A percentile compares a stretch with the other conserved stretches of the same genome.
These are phyloP conservation scores for Euura saliciscinereae DNA, from an alignment of 1,140 invertebrate species.

Conservation along the genomic window DNA sequence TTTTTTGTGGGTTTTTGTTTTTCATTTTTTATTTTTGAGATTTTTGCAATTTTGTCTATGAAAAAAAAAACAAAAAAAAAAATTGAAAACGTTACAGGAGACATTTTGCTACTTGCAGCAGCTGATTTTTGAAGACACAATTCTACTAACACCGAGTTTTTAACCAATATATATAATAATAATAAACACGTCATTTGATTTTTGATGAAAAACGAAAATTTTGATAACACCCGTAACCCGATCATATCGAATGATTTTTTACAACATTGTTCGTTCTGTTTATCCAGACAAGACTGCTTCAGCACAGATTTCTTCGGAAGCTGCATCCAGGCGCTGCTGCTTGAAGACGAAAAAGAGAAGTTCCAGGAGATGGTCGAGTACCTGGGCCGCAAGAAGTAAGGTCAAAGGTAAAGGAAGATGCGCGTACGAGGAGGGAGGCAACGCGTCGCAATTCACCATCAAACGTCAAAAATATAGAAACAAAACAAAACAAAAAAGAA, in stretches of 20 bases:
- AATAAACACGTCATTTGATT: too few relatives aligned
- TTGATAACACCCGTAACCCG: not conserved
- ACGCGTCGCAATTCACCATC: not conserved
- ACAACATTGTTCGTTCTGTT: not conserved
- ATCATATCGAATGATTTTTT: not conserved
- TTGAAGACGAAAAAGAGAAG: constrained; percentile 65
- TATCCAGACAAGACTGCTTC: constrained; percentile 65
- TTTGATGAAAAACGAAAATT: too few relatives aligned
- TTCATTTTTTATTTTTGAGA: not conserved
- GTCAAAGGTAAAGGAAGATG: constrained; percentile 20
- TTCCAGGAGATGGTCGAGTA: constrained; percentile 67
- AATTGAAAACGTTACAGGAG: not conserved
- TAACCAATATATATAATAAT: not conserved
- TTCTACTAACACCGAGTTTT: not conserved
- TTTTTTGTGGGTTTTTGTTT: not conserved
- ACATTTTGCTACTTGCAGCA: not conserved
- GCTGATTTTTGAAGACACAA: not conserved
- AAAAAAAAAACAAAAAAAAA: not conserved
- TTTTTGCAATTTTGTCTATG: too few relatives aligned
- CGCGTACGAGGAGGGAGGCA: not conserved
- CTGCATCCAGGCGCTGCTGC: constrained; percentile 66
- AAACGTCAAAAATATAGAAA: not conserved
- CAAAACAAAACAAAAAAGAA: too few relatives aligned
- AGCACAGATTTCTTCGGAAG: constrained; percentile 68
- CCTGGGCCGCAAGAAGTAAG: constrained; percentile 61